Percentiles rank a stretch among this genome's conserved stretches.
phyloP scores from a whole-genome alignment of 2,113 vertebrate genomes.

The Macaca nemestrina region DNA sequence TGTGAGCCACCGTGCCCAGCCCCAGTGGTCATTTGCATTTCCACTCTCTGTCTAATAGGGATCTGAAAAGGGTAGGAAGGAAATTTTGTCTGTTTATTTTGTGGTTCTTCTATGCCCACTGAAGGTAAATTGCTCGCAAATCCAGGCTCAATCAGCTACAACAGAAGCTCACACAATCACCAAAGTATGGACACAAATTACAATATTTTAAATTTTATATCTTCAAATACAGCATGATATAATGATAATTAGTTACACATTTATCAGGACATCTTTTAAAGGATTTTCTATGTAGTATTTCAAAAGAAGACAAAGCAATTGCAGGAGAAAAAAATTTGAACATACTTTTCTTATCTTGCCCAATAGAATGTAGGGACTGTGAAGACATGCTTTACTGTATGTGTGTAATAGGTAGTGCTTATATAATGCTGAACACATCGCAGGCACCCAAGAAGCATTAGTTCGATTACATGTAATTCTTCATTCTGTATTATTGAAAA shows the following conservation, averaged over 20 bases:
- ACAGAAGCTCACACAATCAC: not conserved
- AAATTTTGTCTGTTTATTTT: not conserved
- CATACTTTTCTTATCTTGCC: not conserved
- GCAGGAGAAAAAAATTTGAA: not conserved
- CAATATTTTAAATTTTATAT: not conserved
- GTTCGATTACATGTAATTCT: not conserved
- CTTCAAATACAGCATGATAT: not conserved
- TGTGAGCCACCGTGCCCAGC: too few relatives aligned
- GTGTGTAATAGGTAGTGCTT: not conserved
- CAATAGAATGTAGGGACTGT: not conserved
- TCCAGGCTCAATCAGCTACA: not conserved
- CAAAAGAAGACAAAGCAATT: not conserved
- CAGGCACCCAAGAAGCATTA: not conserved
- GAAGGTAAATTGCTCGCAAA: not conserved
- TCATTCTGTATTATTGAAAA: not conserved
- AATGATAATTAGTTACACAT: not conserved
- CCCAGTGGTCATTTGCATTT: not conserved
- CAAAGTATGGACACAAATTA: not conserved
- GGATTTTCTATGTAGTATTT: not conserved
- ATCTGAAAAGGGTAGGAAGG: not conserved
- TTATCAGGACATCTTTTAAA: not conserved
- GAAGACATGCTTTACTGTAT: not conserved
- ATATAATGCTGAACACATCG: not conserved
- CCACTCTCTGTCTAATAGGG: not conserved
- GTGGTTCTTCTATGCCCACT: not conserved